A percentile compares a stretch with the other conserved stretches of the same genome.
These are phyloP conservation scores for Aricia artaxerxes DNA, from an alignment of 2,888 invertebrate genomes.

Conservation along the genomic window DNA sequence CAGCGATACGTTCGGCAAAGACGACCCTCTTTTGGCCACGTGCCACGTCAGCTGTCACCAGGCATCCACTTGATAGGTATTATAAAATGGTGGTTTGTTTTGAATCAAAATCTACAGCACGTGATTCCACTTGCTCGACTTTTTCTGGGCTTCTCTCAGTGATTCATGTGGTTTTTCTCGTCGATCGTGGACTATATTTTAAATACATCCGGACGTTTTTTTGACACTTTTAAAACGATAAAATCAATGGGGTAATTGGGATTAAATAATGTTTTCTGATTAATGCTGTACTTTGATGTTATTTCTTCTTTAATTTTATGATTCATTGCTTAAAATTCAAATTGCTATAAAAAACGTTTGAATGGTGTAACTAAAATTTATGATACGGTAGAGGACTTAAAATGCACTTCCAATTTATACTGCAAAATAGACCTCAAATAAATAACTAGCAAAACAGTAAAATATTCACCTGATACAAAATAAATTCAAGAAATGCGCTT, in stretches of 20 bases:
- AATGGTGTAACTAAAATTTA: not conserved
- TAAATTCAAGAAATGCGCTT: conserved; percentile 13
- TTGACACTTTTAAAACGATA: not conserved
- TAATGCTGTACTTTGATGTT: not conserved
- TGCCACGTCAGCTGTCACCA: conserved; percentile 72
- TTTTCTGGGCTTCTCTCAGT: conserved; percentile 24
- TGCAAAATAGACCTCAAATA: not conserved
- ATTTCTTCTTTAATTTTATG: not conserved
- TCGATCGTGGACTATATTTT: not conserved
- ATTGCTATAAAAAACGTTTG: not conserved
- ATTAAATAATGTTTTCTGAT: not conserved
- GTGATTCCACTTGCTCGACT: conserved; percentile 48
- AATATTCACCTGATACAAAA: not conserved
- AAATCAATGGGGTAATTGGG: not conserved
- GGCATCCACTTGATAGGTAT: conserved; percentile 53
- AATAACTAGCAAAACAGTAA: not conserved
- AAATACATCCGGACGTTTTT: not conserved
- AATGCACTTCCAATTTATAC: too few relatives aligned
- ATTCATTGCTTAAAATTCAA: not conserved
- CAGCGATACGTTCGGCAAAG: conserved; percentile 55
- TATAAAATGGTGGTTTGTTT: conserved; percentile 72
- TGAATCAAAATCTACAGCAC: conserved; percentile 62
- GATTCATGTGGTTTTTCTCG: conserved; percentile 15
- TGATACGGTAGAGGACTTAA: too few relatives aligned
- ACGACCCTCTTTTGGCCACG: conserved; percentile 54